Percentiles rank a stretch among this genome's conserved stretches.
Evolutionary conservation across 2,113 vertebrate species (phyloP).

Genomic region (Brachionichthys hirsutus): DNA sequence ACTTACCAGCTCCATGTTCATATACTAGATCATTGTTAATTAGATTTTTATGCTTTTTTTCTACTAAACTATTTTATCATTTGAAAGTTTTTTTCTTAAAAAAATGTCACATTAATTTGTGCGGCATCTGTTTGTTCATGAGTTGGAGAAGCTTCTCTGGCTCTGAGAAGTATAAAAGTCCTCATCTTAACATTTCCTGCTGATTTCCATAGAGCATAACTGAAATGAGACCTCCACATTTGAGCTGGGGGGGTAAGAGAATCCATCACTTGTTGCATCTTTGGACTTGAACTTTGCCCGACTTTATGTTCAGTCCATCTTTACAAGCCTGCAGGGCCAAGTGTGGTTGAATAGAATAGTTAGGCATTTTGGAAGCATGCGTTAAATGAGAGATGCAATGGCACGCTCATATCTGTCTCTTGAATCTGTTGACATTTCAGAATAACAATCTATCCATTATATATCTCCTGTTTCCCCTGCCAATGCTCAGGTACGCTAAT

Average conservation of each 20-base stretch:
- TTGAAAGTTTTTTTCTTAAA: too few relatives aligned
- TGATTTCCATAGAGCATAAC: constrained; percentile 13
- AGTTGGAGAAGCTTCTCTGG: constrained; percentile 1
- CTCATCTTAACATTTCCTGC: not conserved
- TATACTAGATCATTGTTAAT: not conserved
- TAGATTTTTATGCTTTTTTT: not conserved
- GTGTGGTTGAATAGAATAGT: not conserved
- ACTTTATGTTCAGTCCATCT: too few relatives aligned
- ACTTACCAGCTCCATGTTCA: not conserved
- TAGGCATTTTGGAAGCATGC: not conserved
- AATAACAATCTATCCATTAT: not conserved
- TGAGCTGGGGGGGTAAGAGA: not conserved
- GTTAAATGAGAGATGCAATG: not conserved
- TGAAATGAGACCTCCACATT: constrained; percentile 14
- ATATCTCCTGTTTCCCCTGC: not conserved
- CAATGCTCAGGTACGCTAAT: not conserved
- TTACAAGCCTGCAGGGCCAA: too few relatives aligned
- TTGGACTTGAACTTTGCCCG: not conserved
- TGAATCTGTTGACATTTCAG: not conserved
- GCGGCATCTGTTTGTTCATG: constrained; percentile 7
- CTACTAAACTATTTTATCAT: not conserved
- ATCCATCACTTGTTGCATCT: not conserved
- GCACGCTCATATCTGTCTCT: not conserved
- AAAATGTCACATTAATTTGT: not conserved
- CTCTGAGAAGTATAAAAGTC: not conserved